phyloP scores from a whole-genome alignment of 37 sponge, comb jelly and placozoan species.

The Petrosia ficiformis region DNA sequence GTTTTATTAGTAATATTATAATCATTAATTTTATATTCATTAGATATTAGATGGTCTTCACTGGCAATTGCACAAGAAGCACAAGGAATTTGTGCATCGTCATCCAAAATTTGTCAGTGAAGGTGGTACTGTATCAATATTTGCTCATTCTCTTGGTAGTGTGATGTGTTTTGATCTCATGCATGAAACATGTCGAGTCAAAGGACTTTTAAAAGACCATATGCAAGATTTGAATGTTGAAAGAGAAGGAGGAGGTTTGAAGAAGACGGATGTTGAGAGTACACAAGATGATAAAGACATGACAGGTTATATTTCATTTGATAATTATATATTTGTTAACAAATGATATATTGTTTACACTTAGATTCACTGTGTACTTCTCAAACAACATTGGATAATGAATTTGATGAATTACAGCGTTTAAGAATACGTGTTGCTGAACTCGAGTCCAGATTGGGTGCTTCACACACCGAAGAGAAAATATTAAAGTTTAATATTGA shows the following conservation, averaged over 20 bases:
- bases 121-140: slow-evolving; percentile 70
- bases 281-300: background rate
- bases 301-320: background rate
- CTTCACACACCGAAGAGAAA: slow-evolving; percentile 5
- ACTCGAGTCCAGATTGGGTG: slow-evolving; percentile 57
- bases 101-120: slow-evolving; percentile 62
- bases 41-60: slow-evolving; percentile 68
- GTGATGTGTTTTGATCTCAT: slow-evolving; percentile 84
- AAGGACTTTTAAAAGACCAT: background rate
- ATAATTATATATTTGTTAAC: background rate
- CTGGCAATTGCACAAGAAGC: slow-evolving; percentile 54
- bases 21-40: background rate
- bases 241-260: background rate
- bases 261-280: background rate
- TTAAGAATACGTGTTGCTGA: slow-evolving; percentile 43
- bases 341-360: too few species aligned
- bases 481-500: slow-evolving; percentile 40
- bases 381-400: background rate
- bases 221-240: background rate
- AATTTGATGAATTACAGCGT: slow-evolving; percentile 19
- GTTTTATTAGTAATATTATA: background rate
- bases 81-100: slow-evolving; percentile 50
- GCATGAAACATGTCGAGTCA: slow-evolving; percentile 17
- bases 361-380: too few species aligned
- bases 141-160: slow-evolving; percentile 90